Base-by-base conservation (phyloP, 2,888 invertebrate species). In the Epirrita christyi region DNA sequence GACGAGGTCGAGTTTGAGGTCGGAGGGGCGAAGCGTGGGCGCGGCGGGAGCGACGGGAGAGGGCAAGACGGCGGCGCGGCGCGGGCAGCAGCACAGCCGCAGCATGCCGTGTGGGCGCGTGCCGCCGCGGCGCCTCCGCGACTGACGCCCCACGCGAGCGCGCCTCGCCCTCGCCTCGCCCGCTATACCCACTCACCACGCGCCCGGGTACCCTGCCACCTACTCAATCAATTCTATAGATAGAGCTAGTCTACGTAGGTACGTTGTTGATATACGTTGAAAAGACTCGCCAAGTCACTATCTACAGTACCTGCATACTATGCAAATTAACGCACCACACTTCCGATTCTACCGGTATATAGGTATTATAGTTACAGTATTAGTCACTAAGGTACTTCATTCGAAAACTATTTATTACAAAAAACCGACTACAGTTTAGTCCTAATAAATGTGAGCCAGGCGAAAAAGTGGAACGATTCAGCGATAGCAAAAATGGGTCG, bases 401-500 rank as follows among this genome's bases (percentile, higher is more conserved):
- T 32, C 9, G 7, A 32, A 8, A 15, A 40, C 14, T 40, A 40
- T 40, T 40, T 40, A 40, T 15, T 15, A 21, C 21, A 3, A 3
- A 40, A 9, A 40, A 27, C 14, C 14, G 41, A 27, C 21, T n/a
- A 41, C 28, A 43, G 29, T 43, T 51, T 70, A 76, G 67, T 72
- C 65, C 68, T 71, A 76, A 76, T 77, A 78, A 54, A 69, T 72
- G 75, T 75, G 76, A 75, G 70, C 64, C 72, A 68, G 68, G 67
- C 68, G 68, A 63, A 69, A 75, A 88, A 86, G 85, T 91, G 63
- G 89, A 81, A 73, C 92, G 91, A 91, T 91, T 65, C 58, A 63
- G 64, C 85, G 91, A 91, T 91, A 91, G 70, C 61, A 71, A 71
- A 89, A 86, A 90, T 88, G 74, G 89, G 88, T 84, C 88, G 86